phyloP scores from a whole-genome alignment of 2,888 invertebrate genomes.

The Brenthis daphne region DNA sequence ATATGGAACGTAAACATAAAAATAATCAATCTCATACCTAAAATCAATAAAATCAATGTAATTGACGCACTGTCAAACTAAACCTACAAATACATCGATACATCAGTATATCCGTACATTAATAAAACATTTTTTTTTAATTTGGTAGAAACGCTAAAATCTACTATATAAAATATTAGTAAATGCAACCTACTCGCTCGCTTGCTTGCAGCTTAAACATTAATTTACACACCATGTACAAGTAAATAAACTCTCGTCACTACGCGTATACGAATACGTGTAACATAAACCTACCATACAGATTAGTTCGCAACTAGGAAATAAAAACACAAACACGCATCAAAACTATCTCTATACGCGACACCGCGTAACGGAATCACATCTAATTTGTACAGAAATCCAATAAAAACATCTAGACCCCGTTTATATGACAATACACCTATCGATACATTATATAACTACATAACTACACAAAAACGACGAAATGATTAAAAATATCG shows the following conservation, averaged over 20 bases:
- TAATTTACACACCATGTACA: conserved; percentile 59
- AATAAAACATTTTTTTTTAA: conserved; percentile 59
- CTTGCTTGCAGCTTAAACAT: conserved; percentile 46
- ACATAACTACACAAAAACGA: not conserved
- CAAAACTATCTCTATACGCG: not conserved
- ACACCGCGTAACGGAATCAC: conserved; percentile 14
- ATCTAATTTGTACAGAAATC: conserved; percentile 37
- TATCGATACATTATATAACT: not conserved
- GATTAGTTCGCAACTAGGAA: conserved; percentile 18
- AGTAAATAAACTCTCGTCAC: conserved; percentile 28
- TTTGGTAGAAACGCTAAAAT: conserved; percentile 77
- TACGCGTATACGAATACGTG: conserved; percentile 16
- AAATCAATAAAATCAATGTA: conserved; percentile 52
- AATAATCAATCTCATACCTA: conserved; percentile 55
- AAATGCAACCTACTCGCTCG: conserved; percentile 76
- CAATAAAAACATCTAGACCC: conserved; percentile 1
- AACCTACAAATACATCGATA: conserved; percentile 42
- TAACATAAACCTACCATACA: not conserved
- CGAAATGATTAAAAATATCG: not conserved
- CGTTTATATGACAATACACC: conserved; percentile 11
- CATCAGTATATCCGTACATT: conserved; percentile 25
- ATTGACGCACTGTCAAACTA: conserved; percentile 69
- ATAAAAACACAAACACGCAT: conserved; percentile 9
- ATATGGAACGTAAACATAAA: conserved; percentile 67
- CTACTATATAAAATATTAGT: conserved; percentile 78